Conservation (phyloP, 1,140 invertebrate genomes). For the Monochamus saltuarius region DNA sequence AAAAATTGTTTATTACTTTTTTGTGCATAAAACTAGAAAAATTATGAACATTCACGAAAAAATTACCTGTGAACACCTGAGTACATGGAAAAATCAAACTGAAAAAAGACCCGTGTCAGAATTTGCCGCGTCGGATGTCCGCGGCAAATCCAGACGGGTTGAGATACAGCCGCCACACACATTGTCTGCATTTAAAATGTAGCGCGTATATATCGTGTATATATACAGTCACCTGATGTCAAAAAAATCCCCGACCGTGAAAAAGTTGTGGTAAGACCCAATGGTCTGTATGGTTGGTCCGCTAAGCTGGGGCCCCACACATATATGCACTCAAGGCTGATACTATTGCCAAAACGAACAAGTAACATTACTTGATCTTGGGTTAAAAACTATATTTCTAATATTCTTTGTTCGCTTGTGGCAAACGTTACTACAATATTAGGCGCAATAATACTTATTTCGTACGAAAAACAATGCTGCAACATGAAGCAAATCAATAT, state of each 20-base stretch:
- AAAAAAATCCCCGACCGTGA: slow-evolving; percentile 19
- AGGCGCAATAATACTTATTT: slow-evolving; percentile 23
- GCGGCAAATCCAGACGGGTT: no score
- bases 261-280: slow-evolving; percentile 43
- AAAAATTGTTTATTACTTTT: slow-evolving; percentile 1
- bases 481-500: slow-evolving; percentile 16
- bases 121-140: no score
- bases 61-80: no score
- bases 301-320: slow-evolving; percentile 49
- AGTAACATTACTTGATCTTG: slow-evolving; percentile 14
- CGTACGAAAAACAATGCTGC: neutral
- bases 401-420: slow-evolving; percentile 9
- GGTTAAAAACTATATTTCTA: neutral
- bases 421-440: neutral
- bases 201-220: slow-evolving; percentile 17
- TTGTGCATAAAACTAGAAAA: neutral
- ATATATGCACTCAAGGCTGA: slow-evolving; percentile 52
- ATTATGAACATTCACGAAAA: no score
- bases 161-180: slow-evolving; percentile 51
- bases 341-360: slow-evolving; percentile 33
- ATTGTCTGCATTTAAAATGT: slow-evolving; percentile 52
- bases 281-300: slow-evolving; percentile 47
- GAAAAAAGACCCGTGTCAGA: no score
- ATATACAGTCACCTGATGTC: slow-evolving; percentile 18
- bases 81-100: no score